These are phyloP conservation scores for Myripristis murdjan DNA, from an alignment of 2,797 vertebrate species.

Conservation along the genomic window DNA sequence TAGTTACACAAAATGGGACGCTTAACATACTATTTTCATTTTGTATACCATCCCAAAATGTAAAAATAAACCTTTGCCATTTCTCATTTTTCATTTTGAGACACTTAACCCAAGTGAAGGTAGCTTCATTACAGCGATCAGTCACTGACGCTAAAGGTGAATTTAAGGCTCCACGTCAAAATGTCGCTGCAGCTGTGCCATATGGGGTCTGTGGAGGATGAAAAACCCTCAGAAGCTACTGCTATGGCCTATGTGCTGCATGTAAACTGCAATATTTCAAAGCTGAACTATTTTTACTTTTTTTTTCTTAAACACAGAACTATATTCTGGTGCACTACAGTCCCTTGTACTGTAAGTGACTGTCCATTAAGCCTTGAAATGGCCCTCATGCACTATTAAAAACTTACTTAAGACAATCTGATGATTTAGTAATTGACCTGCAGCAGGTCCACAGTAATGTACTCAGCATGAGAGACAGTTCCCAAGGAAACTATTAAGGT, in stretches of 20 bases:
- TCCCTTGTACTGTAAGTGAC: conserved; percentile 38
- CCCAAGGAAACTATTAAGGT: conserved; percentile 29
- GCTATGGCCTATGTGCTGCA: no score
- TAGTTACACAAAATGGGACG: conserved; percentile 42
- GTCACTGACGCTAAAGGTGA: background rate
- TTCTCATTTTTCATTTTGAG: no score
- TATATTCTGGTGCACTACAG: conserved; percentile 5
- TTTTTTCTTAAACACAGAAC: no score
- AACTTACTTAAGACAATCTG: conserved; percentile 41
- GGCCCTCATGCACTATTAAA: conserved; percentile 42
- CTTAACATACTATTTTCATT: no score
- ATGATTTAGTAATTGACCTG: conserved; percentile 40
- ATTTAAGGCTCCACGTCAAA: no score
- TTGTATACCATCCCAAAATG: no score
- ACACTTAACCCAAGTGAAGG: background rate
- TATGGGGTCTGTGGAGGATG: no score
- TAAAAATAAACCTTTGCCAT: background rate
- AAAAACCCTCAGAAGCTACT: no score
- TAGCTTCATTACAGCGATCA: background rate
- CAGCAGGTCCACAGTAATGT: conserved; percentile 42
- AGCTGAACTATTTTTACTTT: no score
- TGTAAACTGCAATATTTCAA: no score
- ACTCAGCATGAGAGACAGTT: conserved; percentile 28
- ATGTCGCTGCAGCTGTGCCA: no score
- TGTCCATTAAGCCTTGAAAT: conserved; percentile 36